A percentile compares a stretch with the other conserved stretches of the same genome.
Conservation (phyloP, 2,113 vertebrate genomes). For the Pomatostomus ruficeps region DNA sequence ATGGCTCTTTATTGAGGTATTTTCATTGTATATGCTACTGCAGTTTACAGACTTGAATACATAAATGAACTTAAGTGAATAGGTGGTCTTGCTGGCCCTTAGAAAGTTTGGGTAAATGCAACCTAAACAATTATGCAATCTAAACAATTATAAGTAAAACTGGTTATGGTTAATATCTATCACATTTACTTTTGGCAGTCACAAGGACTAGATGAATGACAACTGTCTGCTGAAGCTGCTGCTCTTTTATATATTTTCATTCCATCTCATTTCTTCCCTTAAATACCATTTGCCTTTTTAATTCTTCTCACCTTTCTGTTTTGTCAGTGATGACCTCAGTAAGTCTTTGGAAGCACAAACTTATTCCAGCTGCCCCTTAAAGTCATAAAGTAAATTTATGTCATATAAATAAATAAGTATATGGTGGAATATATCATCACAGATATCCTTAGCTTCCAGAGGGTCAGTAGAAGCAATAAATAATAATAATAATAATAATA, state of each 20-base stretch:
- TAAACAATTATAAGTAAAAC: not conserved
- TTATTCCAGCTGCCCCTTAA: not conserved
- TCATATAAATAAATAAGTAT: not conserved
- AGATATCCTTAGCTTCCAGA: not conserved
- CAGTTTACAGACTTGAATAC: not conserved
- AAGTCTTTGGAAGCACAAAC: not conserved
- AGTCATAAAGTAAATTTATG: not conserved
- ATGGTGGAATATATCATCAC: not conserved
- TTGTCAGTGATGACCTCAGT: not conserved
- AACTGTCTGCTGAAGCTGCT: not conserved
- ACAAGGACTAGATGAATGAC: not conserved
- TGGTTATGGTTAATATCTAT: not conserved
- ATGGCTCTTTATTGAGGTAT: not conserved
- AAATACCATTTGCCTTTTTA: not conserved
- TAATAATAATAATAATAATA: not conserved
- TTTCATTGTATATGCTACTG: not conserved
- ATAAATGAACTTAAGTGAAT: not conserved
- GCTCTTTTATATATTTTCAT: not conserved
- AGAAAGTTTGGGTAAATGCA: not conserved
- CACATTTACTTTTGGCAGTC: not conserved
- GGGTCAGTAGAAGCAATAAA: not conserved
- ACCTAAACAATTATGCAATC: too few relatives aligned
- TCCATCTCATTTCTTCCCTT: not conserved
- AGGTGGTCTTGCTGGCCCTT: not conserved
- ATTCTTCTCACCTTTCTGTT: not conserved